phyloP scores from a whole-genome alignment of 2,888 invertebrate genomes.

The Pilophorus perplexus region DNA sequence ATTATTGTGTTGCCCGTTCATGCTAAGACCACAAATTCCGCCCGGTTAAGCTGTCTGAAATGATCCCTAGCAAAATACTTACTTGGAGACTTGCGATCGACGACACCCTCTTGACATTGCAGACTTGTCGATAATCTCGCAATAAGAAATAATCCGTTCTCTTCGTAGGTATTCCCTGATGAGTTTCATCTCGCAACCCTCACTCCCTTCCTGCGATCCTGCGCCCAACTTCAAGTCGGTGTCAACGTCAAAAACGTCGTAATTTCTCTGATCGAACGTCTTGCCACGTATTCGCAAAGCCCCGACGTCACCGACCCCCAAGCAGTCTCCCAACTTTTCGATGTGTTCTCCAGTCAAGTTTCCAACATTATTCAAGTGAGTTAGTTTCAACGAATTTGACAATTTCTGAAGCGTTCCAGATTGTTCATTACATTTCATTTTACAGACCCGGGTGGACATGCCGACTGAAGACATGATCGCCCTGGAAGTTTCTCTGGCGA shows the following conservation, averaged over 20 bases:
- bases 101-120: too few relatives aligned
- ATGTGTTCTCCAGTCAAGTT: slow-evolving; percentile 97
- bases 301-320: slow-evolving; percentile 64
- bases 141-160: not conserved
- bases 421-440: too few relatives aligned
- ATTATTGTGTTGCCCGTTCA: too few relatives aligned
- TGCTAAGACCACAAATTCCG: too few relatives aligned
- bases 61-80: too few relatives aligned
- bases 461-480: slow-evolving; percentile 94
- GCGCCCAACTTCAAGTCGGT: slow-evolving; percentile 90
- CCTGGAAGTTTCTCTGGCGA: slow-evolving; percentile 89
- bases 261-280: slow-evolving; percentile 89
- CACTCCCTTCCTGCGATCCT: slow-evolving; percentile 92
- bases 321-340: slow-evolving; percentile 71
- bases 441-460: slow-evolving; percentile 86
- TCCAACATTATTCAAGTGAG: slow-evolving; percentile 86
- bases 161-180: slow-evolving; percentile 68
- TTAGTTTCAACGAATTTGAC: not conserved
- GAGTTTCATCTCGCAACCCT: slow-evolving; percentile 97
- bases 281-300: slow-evolving; percentile 78
- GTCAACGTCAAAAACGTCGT: slow-evolving; percentile 99
- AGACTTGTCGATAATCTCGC: too few relatives aligned
- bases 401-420: too few relatives aligned
- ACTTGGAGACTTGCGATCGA: too few relatives aligned
- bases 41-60: too few relatives aligned